Evolutionary conservation across 1,140 invertebrate genomes (phyloP).

Genomic region (Rhyacophila brunnea): DNA sequence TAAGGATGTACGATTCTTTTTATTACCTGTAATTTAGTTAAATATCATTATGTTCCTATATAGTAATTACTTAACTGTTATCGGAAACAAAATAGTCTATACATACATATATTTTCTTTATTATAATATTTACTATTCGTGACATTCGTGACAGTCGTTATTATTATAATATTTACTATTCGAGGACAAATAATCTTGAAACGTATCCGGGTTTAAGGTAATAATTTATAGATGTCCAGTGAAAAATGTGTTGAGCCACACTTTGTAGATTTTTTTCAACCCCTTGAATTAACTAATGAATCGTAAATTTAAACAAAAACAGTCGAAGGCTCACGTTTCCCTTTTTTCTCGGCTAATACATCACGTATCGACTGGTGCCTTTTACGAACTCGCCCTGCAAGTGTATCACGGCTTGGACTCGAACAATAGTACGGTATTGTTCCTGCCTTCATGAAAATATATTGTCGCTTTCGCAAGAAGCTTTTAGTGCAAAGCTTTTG

Average conservation of each 20-base stretch:
- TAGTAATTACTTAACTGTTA: too few species aligned
- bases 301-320: slow-evolving; percentile 2
- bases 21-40: too few species aligned
- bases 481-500: slow-evolving; percentile 20
- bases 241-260: neutral
- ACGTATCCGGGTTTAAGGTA: neutral
- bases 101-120: too few species aligned
- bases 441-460: slow-evolving; percentile 26
- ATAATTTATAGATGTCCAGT: neutral
- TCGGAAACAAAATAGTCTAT: too few species aligned
- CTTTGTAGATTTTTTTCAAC: neutral
- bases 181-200: too few species aligned
- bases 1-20: too few species aligned
- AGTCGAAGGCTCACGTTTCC: neutral
- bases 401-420: slow-evolving; percentile 9
- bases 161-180: too few species aligned
- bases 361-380: slow-evolving; percentile 13
- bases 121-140: too few species aligned
- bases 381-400: slow-evolving; percentile 6
- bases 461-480: slow-evolving; percentile 28
- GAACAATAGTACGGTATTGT: slow-evolving; percentile 14
- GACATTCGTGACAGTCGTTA: too few species aligned
- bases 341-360: slow-evolving; percentile 5
- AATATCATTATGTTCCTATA: too few species aligned
- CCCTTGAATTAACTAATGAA: neutral